A percentile compares a stretch with the other conserved stretches of the same genome.
Evolutionary conservation across 2,888 invertebrate species (phyloP).

Genomic region (Tridacna crocea): DNA sequence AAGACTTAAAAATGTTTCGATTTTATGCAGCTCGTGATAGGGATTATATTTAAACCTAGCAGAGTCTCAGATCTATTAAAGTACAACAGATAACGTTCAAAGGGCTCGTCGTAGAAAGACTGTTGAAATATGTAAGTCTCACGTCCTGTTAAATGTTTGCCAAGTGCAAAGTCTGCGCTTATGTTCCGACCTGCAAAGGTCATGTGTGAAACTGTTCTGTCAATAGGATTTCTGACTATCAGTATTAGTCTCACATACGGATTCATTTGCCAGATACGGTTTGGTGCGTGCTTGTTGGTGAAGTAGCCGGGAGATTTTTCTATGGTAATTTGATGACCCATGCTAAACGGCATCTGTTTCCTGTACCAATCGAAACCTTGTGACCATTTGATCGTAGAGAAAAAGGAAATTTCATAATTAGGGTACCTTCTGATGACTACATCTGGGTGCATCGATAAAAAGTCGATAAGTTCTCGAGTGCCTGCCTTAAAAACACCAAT

Average conservation of each 20-base stretch:
- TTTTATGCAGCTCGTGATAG: background rate
- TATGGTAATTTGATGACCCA: constrained; percentile 95
- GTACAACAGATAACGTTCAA: background rate
- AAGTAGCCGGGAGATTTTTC: constrained; percentile 99
- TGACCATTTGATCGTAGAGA: constrained; percentile 91
- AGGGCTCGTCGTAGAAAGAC: background rate
- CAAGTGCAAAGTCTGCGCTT: too few species aligned
- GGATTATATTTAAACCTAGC: background rate
- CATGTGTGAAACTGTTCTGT: background rate
- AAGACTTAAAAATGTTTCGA: background rate
- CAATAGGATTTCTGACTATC: background rate
- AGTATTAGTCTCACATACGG: too few species aligned
- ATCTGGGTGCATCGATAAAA: constrained; percentile 85
- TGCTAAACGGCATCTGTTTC: constrained; percentile 92
- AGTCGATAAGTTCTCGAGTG: constrained; percentile 84
- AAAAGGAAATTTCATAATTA: constrained; percentile 97
- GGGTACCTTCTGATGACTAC: constrained; percentile 92
- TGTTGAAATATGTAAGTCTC: too few species aligned
- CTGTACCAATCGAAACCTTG: constrained; percentile 95
- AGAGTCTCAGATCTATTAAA: constrained; percentile 2
- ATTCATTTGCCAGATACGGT: background rate
- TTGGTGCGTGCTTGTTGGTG: too few species aligned
- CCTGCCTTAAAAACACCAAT: constrained; percentile 84
- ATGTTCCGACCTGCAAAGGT: background rate
- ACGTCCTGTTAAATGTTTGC: too few species aligned